Conservation (phyloP, 2,113 vertebrate genomes). For the Seriola quinqueradiata region DNA sequence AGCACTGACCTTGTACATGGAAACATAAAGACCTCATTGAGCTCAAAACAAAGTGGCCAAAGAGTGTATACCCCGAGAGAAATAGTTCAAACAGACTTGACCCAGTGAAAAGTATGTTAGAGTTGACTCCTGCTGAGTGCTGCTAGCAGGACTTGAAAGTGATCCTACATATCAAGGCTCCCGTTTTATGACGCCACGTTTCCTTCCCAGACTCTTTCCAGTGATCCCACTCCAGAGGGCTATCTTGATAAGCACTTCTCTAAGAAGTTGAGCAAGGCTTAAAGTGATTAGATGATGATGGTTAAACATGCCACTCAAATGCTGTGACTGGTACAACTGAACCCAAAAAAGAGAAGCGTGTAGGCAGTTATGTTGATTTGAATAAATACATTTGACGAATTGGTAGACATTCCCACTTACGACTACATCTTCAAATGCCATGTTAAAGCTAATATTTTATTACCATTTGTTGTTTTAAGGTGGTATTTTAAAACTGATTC, state of each 20-base stretch:
- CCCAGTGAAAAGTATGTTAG: conserved; percentile 41
- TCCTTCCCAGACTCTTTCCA: conserved; percentile 54
- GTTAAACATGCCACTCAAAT: conserved; percentile 63
- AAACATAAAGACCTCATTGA: conserved; percentile 46
- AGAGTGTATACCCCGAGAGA: conserved; percentile 22
- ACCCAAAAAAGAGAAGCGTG: conserved; percentile 18
- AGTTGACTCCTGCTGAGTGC: conserved; percentile 43
- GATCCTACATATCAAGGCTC: conserved; percentile 44
- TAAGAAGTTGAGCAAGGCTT: conserved; percentile 52
- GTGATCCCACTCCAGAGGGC: conserved; percentile 53
- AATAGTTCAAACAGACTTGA: conserved; percentile 33
- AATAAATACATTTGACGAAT: conserved; percentile 7
- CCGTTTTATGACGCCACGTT: conserved; percentile 49
- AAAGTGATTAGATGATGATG: conserved; percentile 62
- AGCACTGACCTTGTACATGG: conserved; percentile 20
- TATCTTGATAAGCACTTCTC: conserved; percentile 53
- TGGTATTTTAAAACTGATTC: conserved; percentile 31
- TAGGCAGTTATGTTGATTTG: conserved; percentile 15
- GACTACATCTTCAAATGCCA: not conserved
- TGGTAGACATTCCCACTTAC: not conserved
- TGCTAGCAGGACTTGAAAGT: conserved; percentile 57
- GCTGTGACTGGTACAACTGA: conserved; percentile 35
- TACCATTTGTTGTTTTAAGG: not conserved
- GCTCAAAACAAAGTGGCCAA: conserved; percentile 24
- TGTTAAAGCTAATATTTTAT: conserved; percentile 12